Evolutionary conservation across 2,888 invertebrate genomes (phyloP).

Genomic region (Drosophila neutralis): DNA sequence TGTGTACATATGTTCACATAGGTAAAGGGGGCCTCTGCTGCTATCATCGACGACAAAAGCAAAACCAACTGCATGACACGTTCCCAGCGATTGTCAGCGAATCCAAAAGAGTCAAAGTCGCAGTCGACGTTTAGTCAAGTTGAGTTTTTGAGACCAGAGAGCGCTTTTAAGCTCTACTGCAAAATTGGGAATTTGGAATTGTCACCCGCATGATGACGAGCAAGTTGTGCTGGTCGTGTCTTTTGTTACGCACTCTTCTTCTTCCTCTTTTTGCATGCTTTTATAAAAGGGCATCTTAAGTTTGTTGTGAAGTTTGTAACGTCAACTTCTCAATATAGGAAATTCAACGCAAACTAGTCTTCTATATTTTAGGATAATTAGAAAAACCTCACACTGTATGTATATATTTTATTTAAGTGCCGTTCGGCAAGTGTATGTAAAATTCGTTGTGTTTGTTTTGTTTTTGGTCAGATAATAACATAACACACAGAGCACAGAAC

Average conservation of each 20-base stretch:
- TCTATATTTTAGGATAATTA: neutral
- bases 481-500: slow-evolving; percentile 32
- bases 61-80: slow-evolving; percentile 60
- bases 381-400: neutral
- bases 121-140: slow-evolving; percentile 19
- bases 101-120: slow-evolving; percentile 18
- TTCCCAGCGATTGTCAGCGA: slow-evolving; percentile 52
- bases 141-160: slow-evolving; percentile 20
- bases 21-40: slow-evolving; percentile 1
- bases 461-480: slow-evolving; percentile 43
- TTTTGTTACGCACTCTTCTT: slow-evolving; percentile 38
- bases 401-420: neutral
- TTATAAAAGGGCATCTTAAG: neutral
- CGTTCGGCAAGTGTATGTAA: neutral
- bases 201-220: slow-evolving; percentile 63
- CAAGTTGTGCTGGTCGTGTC: slow-evolving; percentile 59
- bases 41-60: slow-evolving; percentile 29
- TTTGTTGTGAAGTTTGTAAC: neutral
- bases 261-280: neutral
- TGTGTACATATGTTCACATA: slow-evolving; percentile 1
- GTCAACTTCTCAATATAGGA: neutral
- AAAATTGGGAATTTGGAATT: slow-evolving; percentile 47
- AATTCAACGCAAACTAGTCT: neutral
- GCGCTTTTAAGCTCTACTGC: slow-evolving; percentile 32
- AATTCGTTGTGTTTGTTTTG: slow-evolving; percentile 3